These are phyloP conservation scores for Eulemur albifrons DNA, from an alignment of 2,797 vertebrate genomes.

Conservation along the genomic window DNA sequence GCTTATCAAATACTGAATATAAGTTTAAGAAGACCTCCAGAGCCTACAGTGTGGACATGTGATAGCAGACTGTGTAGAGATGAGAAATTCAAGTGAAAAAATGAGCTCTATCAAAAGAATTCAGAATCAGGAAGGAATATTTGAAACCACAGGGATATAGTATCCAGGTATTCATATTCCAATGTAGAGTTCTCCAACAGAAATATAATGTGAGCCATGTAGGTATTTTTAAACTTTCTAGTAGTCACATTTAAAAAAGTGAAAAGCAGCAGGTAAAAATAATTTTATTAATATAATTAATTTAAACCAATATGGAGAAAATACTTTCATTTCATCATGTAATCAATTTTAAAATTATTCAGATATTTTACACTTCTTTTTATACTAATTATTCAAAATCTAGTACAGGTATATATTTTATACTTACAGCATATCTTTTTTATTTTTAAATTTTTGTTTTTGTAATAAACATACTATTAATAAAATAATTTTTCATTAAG, in stretches of 20 bases:
- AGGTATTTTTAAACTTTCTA: neutral
- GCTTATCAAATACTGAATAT: neutral
- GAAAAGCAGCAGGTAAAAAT: neutral
- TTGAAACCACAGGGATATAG: neutral
- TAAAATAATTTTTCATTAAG: neutral
- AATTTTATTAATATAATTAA: neutral
- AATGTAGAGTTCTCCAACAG: neutral
- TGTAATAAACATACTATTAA: neutral
- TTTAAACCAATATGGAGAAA: neutral
- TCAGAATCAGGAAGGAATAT: neutral
- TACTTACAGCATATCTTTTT: neutral
- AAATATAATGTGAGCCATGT: neutral
- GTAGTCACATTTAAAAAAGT: neutral
- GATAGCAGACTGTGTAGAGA: neutral
- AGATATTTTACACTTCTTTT: neutral
- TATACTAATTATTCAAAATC: neutral
- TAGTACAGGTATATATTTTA: neutral
- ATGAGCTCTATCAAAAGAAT: neutral
- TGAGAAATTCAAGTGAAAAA: neutral
- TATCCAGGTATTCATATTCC: neutral
- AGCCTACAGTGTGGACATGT: neutral
- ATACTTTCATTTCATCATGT: neutral
- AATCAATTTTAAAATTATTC: neutral
- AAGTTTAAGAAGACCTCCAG: neutral
- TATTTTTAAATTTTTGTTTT: neutral